Evolutionary conservation across 2,113 vertebrate species (phyloP).

Genomic region (Corythaeola cristata): DNA sequence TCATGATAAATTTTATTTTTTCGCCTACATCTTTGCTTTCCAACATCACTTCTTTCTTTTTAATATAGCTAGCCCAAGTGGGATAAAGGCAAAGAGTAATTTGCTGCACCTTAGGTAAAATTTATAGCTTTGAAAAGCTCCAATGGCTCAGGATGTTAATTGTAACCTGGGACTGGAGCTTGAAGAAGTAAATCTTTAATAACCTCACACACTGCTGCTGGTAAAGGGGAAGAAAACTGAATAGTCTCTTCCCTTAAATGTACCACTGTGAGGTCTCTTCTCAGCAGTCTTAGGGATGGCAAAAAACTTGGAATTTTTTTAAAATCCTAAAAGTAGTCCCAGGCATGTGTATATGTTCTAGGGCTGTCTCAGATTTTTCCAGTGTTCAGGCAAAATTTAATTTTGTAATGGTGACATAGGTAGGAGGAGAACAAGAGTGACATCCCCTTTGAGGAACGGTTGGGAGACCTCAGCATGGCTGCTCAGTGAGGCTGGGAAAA

Average conservation of each 20-base stretch:
- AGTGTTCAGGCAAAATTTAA: neutral
- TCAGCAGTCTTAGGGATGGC: neutral
- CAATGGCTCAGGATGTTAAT: neutral
- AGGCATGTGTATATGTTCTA: rapidly evolving
- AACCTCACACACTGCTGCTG: neutral
- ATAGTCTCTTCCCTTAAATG: neutral
- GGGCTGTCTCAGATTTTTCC: neutral
- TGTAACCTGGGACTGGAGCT: neutral
- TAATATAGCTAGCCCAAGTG: neutral
- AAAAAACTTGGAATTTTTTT: neutral
- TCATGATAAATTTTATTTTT: rapidly evolving
- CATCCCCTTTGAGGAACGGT: neutral
- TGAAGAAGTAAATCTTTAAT: neutral
- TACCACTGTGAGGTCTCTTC: neutral
- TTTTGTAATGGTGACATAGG: neutral
- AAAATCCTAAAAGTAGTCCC: neutral
- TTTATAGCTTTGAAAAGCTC: neutral
- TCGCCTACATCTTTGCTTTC: neutral
- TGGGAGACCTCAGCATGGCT: rapidly evolving
- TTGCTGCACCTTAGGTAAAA: neutral
- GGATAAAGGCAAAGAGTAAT: neutral
- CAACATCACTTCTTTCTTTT: neutral
- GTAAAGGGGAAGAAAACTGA: neutral
- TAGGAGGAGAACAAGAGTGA: neutral
- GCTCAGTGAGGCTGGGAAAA: rapidly evolving